These are phyloP conservation scores for Epinephelus awoara DNA, from an alignment of 2,797 vertebrate species.

Conservation along the genomic window DNA sequence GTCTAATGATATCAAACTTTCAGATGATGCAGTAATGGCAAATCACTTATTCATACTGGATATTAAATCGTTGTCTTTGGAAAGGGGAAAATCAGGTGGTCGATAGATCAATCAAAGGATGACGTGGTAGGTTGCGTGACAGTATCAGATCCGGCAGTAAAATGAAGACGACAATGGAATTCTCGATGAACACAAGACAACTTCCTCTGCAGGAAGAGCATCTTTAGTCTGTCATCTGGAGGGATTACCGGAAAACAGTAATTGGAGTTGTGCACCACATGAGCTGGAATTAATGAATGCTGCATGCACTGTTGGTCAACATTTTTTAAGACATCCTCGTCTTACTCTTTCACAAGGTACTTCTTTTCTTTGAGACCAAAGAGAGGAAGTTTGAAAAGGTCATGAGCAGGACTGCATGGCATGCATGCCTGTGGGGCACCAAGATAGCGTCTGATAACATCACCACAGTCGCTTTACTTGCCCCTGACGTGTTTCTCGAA, in stretches of 20 bases:
- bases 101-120: not conserved
- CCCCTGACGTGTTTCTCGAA: not conserved
- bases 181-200: not conserved
- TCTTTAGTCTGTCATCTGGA: slow-evolving; percentile 20
- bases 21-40: too few relatives aligned
- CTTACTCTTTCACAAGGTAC: too few relatives aligned
- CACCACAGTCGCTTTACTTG: too few relatives aligned
- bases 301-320: not conserved
- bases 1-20: too few relatives aligned
- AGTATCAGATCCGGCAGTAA: not conserved
- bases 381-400: not conserved
- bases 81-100: too few relatives aligned
- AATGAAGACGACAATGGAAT: not conserved
- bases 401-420: not conserved
- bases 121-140: not conserved
- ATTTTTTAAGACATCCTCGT: too few relatives aligned
- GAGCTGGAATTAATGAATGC: slow-evolving; percentile 15
- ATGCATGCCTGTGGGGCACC: not conserved
- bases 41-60: too few relatives aligned
- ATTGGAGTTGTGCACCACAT: slow-evolving; percentile 20
- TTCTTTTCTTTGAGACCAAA: not conserved
- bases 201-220: not conserved
- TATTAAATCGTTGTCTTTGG: too few relatives aligned
- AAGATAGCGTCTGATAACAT: slow-evolving; percentile 3
- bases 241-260: slow-evolving; percentile 10